Evolutionary conservation across 1,140 invertebrate genomes (phyloP).

Genomic region (Drosophila varians): DNA sequence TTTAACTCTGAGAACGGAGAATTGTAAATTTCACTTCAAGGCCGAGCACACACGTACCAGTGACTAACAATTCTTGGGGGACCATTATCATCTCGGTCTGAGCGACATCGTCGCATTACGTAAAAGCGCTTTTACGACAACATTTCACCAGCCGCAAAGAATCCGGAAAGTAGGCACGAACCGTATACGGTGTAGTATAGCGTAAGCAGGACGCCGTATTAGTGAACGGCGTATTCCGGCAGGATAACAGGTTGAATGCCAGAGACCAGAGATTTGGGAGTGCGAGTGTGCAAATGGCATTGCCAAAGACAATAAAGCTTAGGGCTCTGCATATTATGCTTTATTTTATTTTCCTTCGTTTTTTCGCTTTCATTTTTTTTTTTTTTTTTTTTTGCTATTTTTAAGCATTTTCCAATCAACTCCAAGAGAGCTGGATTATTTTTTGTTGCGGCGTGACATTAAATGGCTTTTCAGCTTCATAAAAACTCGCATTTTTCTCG

Average conservation of each 20-base stretch:
- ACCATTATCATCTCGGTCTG: constrained; percentile 47
- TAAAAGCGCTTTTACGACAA: constrained; percentile 78
- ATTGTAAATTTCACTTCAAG: constrained; percentile 66
- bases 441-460: constrained; percentile 56
- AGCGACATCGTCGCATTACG: constrained; percentile 68
- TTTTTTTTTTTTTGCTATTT: constrained; percentile 12
- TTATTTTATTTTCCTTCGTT: constrained; percentile 19
- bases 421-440: constrained; percentile 61
- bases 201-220: background rate
- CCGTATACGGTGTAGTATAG: background rate
- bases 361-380: constrained; percentile 18
- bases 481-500: constrained; percentile 36
- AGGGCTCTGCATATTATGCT: constrained; percentile 19
- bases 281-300: constrained; percentile 57
- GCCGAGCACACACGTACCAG: constrained; percentile 52
- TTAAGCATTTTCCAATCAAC: constrained; percentile 66
- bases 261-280: constrained; percentile 55
- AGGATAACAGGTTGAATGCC: constrained; percentile 65
- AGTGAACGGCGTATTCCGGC: constrained; percentile 4
- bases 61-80: constrained; percentile 61
- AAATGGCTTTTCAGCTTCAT: constrained; percentile 64
- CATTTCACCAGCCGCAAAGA: constrained; percentile 54
- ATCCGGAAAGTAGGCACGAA: constrained; percentile 30
- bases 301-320: constrained; percentile 73
- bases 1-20: constrained; percentile 17